Percentiles rank a stretch among this genome's conserved stretches.
These are phyloP conservation scores for Emydocephalus ijimae DNA, from an alignment of 2,113 vertebrate species.

Conservation along the genomic window DNA sequence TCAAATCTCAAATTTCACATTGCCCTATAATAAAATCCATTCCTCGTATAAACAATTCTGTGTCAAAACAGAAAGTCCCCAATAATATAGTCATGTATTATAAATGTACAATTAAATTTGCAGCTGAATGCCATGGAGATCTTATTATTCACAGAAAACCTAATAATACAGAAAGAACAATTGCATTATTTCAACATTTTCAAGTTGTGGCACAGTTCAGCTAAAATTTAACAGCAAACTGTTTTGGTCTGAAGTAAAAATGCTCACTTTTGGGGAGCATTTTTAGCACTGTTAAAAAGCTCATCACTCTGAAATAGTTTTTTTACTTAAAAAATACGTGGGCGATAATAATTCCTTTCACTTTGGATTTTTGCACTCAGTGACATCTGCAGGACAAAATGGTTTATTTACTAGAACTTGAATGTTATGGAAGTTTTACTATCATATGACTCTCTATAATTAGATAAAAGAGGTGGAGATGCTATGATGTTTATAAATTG, in stretches of 20 bases:
- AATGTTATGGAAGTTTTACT: not conserved
- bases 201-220: not conserved
- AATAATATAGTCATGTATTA: conserved; percentile 38
- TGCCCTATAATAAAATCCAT: conserved; percentile 26
- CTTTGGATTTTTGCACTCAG: not conserved
- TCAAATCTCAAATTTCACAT: conserved; percentile 31
- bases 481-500: not conserved
- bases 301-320: not conserved
- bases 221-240: not conserved
- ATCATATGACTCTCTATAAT: not conserved
- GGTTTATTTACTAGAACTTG: not conserved
- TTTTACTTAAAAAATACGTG: not conserved
- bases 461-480: not conserved
- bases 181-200: conserved; percentile 55
- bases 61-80: conserved; percentile 46
- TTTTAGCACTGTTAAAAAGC: not conserved
- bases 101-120: conserved; percentile 56
- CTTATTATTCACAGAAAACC: conserved; percentile 61
- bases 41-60: conserved; percentile 52
- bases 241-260: not conserved
- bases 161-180: conserved; percentile 67
- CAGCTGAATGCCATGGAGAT: conserved; percentile 48
- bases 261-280: not conserved
- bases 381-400: not conserved
- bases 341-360: not conserved